phyloP scores from a whole-genome alignment of 2,113 vertebrate genomes.

The Eulemur macaco region DNA sequence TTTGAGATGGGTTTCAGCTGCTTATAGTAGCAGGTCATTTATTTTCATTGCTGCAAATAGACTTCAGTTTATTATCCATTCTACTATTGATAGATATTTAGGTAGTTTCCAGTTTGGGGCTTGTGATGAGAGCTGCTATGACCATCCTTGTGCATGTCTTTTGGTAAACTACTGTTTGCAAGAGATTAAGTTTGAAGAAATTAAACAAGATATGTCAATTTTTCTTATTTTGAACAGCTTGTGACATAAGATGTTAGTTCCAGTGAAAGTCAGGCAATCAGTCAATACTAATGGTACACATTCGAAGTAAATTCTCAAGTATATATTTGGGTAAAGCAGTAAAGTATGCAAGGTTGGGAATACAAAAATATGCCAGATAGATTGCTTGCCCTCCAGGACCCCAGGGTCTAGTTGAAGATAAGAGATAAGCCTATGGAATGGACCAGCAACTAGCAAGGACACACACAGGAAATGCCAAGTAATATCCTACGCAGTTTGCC shows the following conservation, averaged over 20 bases:
- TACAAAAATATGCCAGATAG: neutral
- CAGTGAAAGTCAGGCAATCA: neutral
- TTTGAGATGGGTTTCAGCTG: neutral
- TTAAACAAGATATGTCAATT: neutral
- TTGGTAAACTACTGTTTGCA: neutral
- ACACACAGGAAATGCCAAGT: neutral
- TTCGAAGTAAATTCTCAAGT: neutral
- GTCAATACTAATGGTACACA: neutral
- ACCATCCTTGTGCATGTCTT: neutral
- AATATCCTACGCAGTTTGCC: neutral
- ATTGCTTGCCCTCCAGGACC: neutral
- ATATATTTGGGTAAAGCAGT: neutral
- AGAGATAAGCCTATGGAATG: neutral
- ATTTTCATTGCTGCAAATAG: neutral
- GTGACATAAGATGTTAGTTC: neutral
- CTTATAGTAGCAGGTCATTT: neutral
- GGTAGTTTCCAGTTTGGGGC: neutral
- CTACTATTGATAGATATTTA: neutral
- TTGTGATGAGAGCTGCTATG: fast-evolving
- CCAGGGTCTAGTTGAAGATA: neutral
- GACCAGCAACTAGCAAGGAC: neutral
- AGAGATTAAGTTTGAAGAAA: neutral
- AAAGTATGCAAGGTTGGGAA: neutral
- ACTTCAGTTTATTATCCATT: neutral
- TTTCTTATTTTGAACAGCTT: neutral